phyloP scores from a whole-genome alignment of 2,797 vertebrate genomes.

The Ctenosaura bakeri region DNA sequence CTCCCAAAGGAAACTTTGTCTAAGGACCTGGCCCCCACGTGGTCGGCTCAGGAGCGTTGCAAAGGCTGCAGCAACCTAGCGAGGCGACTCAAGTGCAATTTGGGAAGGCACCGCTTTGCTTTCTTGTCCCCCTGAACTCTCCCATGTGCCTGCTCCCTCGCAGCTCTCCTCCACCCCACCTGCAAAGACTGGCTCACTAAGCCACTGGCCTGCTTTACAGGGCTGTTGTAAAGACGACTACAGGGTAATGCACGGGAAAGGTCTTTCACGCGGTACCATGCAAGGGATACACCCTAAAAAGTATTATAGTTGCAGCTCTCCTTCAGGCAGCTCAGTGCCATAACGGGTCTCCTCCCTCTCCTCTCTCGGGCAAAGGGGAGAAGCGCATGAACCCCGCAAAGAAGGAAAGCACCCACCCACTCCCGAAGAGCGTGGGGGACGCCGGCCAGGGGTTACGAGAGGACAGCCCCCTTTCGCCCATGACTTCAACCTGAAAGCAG shows the following conservation, averaged over 20 bases:
- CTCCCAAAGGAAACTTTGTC: neutral
- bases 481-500: no score
- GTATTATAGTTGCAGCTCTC: neutral
- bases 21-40: neutral
- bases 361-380: neutral
- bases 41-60: neutral
- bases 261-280: no score
- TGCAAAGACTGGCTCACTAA: neutral
- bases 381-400: no score
- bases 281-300: neutral
- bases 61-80: neutral
- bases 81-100: no score
- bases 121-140: no score
- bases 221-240: no score
- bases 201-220: neutral
- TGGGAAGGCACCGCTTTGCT: no score
- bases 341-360: neutral
- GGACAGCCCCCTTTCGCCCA: no score
- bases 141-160: no score
- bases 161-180: neutral
- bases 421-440: no score
- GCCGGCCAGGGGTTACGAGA: no score
- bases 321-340: neutral
- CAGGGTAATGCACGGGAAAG: neutral
- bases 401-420: no score